phyloP scores from a whole-genome alignment of 2,888 invertebrate species.

The Euzophera pinguis region DNA sequence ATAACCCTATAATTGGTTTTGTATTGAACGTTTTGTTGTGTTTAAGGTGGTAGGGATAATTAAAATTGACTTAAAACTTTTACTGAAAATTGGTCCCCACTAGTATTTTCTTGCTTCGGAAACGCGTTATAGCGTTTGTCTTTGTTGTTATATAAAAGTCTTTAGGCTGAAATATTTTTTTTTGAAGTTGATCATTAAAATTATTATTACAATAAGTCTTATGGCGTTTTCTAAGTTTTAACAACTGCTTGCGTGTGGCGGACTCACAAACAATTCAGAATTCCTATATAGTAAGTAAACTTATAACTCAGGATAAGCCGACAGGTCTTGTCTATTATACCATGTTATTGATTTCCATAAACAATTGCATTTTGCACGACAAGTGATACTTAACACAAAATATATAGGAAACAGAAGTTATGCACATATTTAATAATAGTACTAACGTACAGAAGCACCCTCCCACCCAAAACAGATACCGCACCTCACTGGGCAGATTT shows the following conservation, averaged over 20 bases:
- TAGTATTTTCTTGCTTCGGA: no score
- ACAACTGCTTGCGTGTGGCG: not conserved
- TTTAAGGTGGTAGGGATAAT: not conserved
- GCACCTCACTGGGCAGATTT: no score
- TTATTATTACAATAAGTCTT: not conserved
- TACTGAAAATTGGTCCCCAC: no score
- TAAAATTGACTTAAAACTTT: no score
- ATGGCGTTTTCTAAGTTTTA: not conserved
- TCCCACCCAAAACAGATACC: no score
- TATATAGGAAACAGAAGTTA: not conserved
- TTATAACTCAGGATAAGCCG: not conserved
- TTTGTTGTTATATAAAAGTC: no score
- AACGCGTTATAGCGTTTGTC: no score
- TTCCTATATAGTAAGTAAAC: not conserved
- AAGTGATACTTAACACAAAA: not conserved
- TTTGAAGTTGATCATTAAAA: not conserved
- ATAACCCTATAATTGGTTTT: constrained; percentile 3
- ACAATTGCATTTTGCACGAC: constrained; percentile 2
- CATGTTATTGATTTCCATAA: constrained; percentile 4
- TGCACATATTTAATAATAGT: no score
- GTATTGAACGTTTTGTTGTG: not conserved
- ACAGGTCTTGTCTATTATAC: not conserved
- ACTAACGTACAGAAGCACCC: no score
- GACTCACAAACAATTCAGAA: not conserved
- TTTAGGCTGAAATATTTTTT: no score